Evolutionary conservation across 2,797 vertebrate species (phyloP).

Genomic region (Phyllotis vaccarum): DNA sequence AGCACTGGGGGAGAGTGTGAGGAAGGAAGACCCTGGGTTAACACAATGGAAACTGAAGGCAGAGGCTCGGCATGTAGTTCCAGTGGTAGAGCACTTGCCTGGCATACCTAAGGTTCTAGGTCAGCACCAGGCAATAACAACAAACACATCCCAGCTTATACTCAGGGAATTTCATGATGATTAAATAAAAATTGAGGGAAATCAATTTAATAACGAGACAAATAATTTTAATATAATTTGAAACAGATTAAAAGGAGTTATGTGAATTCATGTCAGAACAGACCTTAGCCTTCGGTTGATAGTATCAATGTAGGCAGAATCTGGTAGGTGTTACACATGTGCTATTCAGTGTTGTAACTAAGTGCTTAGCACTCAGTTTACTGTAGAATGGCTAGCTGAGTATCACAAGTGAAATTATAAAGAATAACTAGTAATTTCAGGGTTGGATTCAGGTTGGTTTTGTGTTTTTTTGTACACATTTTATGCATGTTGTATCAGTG

Average conservation of each 20-base stretch:
- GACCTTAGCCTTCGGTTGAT: not conserved
- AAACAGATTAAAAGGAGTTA: slow-evolving; percentile 64
- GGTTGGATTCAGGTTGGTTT: slow-evolving; percentile 40
- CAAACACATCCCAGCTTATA: not conserved
- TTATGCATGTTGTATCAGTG: slow-evolving; percentile 60
- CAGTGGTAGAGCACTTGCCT: not conserved
- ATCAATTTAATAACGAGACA: slow-evolving; percentile 58
- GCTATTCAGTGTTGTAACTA: slow-evolving; percentile 36
- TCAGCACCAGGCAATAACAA: not conserved
- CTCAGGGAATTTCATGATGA: slow-evolving; percentile 36
- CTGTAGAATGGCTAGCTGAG: slow-evolving; percentile 3
- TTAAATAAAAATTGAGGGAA: slow-evolving; percentile 56
- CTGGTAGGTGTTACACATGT: slow-evolving; percentile 25
- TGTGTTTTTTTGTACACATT: slow-evolving; percentile 54
- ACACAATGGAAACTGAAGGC: not conserved
- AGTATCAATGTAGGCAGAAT: slow-evolving; percentile 27
- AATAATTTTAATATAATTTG: slow-evolving; percentile 26
- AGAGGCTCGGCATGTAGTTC: not conserved
- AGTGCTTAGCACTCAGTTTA: slow-evolving; percentile 34
- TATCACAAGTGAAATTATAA: slow-evolving; percentile 19
- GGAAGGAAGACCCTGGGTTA: not conserved
- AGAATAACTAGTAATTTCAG: slow-evolving; percentile 48
- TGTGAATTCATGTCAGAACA: slow-evolving; percentile 54
- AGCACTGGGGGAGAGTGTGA: not conserved
- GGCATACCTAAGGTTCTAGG: not conserved